Conservation (phyloP, 2,888 invertebrate species). For the Nephrotoma guestfalica region DNA sequence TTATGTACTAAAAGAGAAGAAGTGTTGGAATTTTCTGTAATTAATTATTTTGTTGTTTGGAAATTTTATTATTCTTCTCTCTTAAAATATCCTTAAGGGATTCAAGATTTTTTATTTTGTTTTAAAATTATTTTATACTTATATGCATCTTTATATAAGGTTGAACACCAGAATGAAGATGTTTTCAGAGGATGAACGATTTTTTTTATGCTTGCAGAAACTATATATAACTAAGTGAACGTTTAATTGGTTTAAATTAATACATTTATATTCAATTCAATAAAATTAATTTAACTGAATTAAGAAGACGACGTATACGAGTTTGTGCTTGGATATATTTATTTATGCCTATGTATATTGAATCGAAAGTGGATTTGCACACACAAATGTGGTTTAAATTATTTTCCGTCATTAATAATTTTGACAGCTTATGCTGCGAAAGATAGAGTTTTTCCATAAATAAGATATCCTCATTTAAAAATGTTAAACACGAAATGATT, state of each 20-base stretch:
- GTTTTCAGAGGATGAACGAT: neutral
- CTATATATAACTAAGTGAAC: neutral
- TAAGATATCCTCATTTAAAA: too few species aligned
- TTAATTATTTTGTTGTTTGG: conserved; percentile 4
- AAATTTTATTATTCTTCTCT: conserved; percentile 1
- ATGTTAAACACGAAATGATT: too few species aligned
- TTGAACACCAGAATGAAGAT: neutral
- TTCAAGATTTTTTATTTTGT: neutral
- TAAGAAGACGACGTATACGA: neutral
- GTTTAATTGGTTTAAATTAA: neutral
- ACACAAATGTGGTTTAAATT: too few species aligned
- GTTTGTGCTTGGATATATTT: too few species aligned
- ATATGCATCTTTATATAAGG: too few species aligned
- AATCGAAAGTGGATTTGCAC: too few species aligned
- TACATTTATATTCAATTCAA: neutral
- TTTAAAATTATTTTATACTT: neutral
- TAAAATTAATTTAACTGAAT: neutral
- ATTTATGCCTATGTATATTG: too few species aligned
- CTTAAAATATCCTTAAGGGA: neutral
- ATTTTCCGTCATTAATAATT: too few species aligned
- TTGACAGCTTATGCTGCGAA: too few species aligned
- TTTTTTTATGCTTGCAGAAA: neutral
- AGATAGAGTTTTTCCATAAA: too few species aligned
- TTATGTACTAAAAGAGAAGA: neutral
- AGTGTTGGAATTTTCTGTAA: conserved; percentile 1